Conservation (phyloP, 2,888 invertebrate genomes). For the Cenopis cana region DNA sequence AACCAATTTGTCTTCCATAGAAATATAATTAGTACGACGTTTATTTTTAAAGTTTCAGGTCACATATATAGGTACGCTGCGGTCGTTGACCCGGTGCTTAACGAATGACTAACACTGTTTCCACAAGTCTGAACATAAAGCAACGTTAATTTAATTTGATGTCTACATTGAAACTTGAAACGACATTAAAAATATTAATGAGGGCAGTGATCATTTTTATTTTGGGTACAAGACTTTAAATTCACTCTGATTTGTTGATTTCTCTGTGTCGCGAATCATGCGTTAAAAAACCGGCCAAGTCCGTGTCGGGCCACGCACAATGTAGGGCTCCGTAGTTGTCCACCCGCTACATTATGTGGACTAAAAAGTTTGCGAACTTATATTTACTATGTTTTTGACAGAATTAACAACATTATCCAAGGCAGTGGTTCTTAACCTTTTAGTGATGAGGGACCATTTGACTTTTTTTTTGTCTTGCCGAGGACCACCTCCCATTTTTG, state of each 20-base stretch:
- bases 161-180: constrained; percentile 8
- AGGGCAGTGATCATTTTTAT: background rate
- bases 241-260: background rate
- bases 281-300: too few relatives aligned
- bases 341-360: too few relatives aligned
- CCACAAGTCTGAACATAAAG: constrained; percentile 11
- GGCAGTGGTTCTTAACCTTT: too few relatives aligned
- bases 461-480: too few relatives aligned
- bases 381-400: too few relatives aligned
- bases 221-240: background rate
- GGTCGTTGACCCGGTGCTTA: constrained; percentile 40
- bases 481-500: too few relatives aligned
- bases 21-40: constrained; percentile 38
- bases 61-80: constrained; percentile 29
- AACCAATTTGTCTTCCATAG: constrained; percentile 12
- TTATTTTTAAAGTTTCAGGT: constrained; percentile 42
- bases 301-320: too few relatives aligned
- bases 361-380: too few relatives aligned
- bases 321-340: too few relatives aligned
- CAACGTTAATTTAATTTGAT: constrained; percentile 11
- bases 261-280: too few relatives aligned
- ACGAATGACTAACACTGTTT: constrained; percentile 29
- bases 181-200: background rate
- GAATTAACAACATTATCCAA: too few relatives aligned
- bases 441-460: too few relatives aligned